Evolutionary conservation across 2,888 invertebrate species (phyloP).

Genomic region (Graphium colonna): DNA sequence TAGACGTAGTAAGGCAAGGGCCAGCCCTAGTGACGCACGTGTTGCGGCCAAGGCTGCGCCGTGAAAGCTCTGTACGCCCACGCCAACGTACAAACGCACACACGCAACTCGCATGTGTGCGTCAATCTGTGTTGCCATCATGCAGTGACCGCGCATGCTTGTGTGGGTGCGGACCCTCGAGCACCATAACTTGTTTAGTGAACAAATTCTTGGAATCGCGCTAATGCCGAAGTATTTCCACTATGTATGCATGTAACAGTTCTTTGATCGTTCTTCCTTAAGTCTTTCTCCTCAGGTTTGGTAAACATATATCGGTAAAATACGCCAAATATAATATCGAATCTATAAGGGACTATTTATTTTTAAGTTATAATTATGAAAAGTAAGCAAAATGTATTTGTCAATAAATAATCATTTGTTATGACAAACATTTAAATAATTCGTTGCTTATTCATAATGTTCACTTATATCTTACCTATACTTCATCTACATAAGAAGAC

Average conservation of each 20-base stretch:
- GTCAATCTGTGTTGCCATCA: constrained; percentile 29
- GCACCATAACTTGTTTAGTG: constrained; percentile 66
- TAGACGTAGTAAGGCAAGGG: constrained; percentile 34
- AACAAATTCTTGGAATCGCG: constrained; percentile 69
- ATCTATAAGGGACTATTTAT: no score
- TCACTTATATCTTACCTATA: no score
- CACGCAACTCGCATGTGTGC: constrained; percentile 28
- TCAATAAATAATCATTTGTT: no score
- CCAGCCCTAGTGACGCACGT: constrained; percentile 71
- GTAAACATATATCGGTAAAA: background rate
- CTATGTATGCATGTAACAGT: constrained; percentile 43
- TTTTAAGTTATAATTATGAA: no score
- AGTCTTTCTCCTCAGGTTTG: background rate
- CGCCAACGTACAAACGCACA: constrained; percentile 37
- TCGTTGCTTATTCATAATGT: no score
- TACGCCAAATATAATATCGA: no score
- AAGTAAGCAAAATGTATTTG: no score
- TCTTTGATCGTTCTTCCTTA: constrained; percentile 35
- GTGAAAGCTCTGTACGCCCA: constrained; percentile 73
- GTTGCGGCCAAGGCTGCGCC: constrained; percentile 76
- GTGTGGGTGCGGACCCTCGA: constrained; percentile 44
- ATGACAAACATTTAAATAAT: no score
- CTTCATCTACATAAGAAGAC: no score
- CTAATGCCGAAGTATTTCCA: constrained; percentile 46
- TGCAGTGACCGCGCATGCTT: constrained; percentile 31